A percentile compares a stretch with the other conserved stretches of the same genome.
Conservation (phyloP, 2,888 invertebrate species). For the Dromius quadrimaculatus region DNA sequence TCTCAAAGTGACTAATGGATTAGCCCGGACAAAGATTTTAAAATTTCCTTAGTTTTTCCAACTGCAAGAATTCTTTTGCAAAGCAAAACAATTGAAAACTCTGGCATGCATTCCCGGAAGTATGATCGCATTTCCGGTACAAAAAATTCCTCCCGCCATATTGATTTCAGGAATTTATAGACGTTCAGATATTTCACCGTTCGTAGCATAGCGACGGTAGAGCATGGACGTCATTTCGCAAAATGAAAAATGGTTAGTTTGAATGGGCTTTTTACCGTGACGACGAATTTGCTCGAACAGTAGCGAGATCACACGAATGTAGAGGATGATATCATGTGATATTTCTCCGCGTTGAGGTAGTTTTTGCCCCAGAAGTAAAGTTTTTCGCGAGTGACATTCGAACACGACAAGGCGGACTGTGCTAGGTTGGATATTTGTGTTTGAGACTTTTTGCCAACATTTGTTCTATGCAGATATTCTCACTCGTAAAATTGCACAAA, state of each 20-base stretch:
- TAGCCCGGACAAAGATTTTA: too few species aligned
- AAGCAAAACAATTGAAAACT: background rate
- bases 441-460: background rate
- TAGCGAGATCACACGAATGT: background rate
- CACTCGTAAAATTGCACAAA: background rate
- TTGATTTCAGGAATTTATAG: constrained; percentile 10
- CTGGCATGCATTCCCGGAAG: background rate
- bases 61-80: too few species aligned
- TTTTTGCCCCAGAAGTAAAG: background rate
- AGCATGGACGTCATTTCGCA: constrained; percentile 9
- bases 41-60: too few species aligned
- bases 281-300: background rate
- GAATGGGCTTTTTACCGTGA: background rate
- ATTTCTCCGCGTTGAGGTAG: background rate
- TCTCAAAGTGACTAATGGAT: too few species aligned
- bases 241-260: constrained; percentile 10
- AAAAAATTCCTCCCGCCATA: constrained; percentile 4
- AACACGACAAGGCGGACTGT: background rate
- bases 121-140: constrained; percentile 6
- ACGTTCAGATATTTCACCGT: constrained; percentile 10
- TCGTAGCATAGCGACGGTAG: too few species aligned
- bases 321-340: background rate
- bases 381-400: background rate
- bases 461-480: background rate
- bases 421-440: background rate